phyloP scores from a whole-genome alignment of 1,140 invertebrate species.

The Mactra quadrangularis region DNA sequence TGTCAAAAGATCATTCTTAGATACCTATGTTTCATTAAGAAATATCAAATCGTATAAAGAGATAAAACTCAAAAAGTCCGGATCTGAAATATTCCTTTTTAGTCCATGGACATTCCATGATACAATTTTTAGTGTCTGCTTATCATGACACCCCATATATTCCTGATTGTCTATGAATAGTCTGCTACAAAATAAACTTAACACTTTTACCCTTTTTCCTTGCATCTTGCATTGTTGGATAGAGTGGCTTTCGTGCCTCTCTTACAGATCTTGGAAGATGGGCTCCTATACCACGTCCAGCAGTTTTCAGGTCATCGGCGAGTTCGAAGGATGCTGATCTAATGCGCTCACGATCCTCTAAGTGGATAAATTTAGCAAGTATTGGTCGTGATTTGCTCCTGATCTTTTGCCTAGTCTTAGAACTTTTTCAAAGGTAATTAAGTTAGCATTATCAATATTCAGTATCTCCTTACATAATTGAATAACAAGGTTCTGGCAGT shows the following conservation, averaged over 20 bases:
- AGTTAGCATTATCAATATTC: not conserved
- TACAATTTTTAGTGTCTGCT: not conserved
- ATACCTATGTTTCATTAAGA: constrained; percentile 25
- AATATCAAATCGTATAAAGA: not conserved
- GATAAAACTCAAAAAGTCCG: constrained; percentile 15
- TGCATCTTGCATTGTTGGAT: no score
- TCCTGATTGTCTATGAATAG: not conserved
- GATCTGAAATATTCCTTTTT: constrained; percentile 2
- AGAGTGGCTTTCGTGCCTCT: no score
- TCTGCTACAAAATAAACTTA: not conserved
- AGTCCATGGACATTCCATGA: constrained; percentile 35
- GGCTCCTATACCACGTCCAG: not conserved
- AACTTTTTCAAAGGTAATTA: not conserved
- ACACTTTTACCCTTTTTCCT: not conserved
- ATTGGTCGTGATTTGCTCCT: not conserved
- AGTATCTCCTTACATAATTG: no score
- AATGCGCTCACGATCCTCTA: not conserved
- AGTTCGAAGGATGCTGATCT: not conserved
- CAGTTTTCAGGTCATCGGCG: not conserved
- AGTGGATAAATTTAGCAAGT: no score
- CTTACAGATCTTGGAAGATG: no score
- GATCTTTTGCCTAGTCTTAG: not conserved
- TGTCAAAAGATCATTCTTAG: not conserved
- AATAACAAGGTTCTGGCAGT: no score
- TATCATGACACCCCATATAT: not conserved